A percentile compares a stretch with the other conserved stretches of the same genome.
These are phyloP conservation scores for Donacobius atricapilla DNA, from an alignment of 2,113 vertebrate species.

Conservation along the genomic window DNA sequence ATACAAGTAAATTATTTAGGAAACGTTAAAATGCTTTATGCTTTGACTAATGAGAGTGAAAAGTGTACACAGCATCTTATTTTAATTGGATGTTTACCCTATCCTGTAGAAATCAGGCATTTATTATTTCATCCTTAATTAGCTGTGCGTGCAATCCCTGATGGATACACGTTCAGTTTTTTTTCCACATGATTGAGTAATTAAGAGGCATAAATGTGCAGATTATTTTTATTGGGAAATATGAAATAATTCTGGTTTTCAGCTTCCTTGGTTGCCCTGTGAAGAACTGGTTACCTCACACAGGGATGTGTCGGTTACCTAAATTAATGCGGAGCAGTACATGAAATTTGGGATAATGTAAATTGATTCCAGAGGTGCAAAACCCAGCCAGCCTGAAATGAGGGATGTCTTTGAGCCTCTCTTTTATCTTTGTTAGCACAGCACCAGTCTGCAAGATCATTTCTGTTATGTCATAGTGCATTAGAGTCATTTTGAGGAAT, in stretches of 20 bases:
- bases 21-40: slow-evolving; percentile 71
- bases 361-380: not conserved
- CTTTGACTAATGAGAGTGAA: slow-evolving; percentile 72
- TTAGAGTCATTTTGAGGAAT: not conserved
- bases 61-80: slow-evolving; percentile 53
- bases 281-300: not conserved
- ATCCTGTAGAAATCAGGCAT: slow-evolving; percentile 66
- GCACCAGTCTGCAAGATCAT: not conserved
- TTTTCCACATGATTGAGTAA: slow-evolving; percentile 17
- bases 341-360: not conserved
- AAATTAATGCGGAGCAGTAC: not conserved
- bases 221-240: slow-evolving; percentile 44
- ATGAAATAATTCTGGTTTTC: not conserved
- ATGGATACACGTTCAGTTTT: slow-evolving; percentile 19
- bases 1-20: slow-evolving; percentile 77
- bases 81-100: slow-evolving; percentile 76
- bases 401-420: not conserved
- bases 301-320: not conserved
- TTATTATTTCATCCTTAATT: slow-evolving; percentile 72
- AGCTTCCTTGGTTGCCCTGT: not conserved
- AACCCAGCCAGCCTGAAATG: not conserved
- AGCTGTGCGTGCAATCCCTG: slow-evolving; percentile 57
- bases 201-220: slow-evolving; percentile 44
- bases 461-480: not conserved
- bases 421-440: not conserved